Base-by-base conservation (phyloP, 2,113 vertebrate genomes). In the Alosa alosa region DNA sequence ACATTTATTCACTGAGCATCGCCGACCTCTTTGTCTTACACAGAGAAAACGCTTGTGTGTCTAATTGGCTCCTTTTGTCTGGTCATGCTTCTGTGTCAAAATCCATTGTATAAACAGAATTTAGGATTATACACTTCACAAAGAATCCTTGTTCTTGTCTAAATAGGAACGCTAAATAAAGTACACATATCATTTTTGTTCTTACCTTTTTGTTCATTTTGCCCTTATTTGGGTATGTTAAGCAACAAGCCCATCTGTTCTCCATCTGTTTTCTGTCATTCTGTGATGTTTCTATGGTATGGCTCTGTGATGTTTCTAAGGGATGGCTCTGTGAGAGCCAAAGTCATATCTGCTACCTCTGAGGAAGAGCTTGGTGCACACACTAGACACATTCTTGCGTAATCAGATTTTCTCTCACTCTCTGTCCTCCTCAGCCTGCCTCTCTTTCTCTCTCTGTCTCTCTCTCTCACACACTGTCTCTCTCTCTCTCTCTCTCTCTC, bases 331-430 rank as follows among this genome's bases (percentile, higher is more conserved):
- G 1, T 64, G 20, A n/a, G 57, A n/a, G 57, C 52, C 52, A 3
- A 57, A 57, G 15, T n/a, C 57, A 64, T n/a, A 64, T 64, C 64
- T 11, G 64, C 64, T 68, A 68, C 64, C 64, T 68, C 64, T 68
- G 64, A 1, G n/a, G 7, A 68, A 25, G 25, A 31, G 25, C 25
- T 68, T 68, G 9, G 64, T 68, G 25, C 64, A 68, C 64, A 31
- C 64, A 68, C n/a, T 31, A 31, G n/a, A 68, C 64, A 11, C 64
- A 68, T 68, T 1, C 22, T 13, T 7, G 64, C 64, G 0, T n/a
- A 68, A 68, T 10, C n/a, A 5, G 60, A 68, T 68, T 68, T 11
- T 68, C 25, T 68, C n/a, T 68, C 6, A 31, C n/a, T 31, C n/a
- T 68, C 64, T 68, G 1, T 68, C 64, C 25, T 60, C 57, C 57